Evolutionary conservation across 2,113 vertebrate genomes (phyloP), one percentile per base, ranked within the genome.

Genomic region (Echinops telfairi): DNA sequence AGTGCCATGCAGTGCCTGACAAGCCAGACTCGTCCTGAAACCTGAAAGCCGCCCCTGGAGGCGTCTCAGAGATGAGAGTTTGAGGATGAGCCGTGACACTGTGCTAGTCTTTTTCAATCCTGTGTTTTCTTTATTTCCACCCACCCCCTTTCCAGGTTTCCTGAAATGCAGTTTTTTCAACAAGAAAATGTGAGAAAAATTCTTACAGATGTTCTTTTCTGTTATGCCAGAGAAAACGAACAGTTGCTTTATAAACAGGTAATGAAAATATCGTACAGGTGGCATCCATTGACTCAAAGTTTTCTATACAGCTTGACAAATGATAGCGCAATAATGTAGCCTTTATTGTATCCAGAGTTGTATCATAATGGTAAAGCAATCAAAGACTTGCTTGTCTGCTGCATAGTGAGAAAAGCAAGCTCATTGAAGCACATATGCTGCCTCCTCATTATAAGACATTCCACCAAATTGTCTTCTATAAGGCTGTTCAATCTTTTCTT

Each of bases 161-260:
- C 99, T 91, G 99, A 99, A 98, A 99, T 99, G 97, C 98, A 98
- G 88, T 99, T 99, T 98, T 99, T 99, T 97, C 99, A 99, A 96
- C 98, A 99, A 95, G 99, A 99, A 86, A 99, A 98, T 77, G 99
- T 99, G 95, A 98, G 99, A 97, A 99, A 99, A 89, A 99, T 99
- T 98, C 98, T 99, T 98, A 99, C 99, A 82, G 99, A 99, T 98
- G 99, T 99, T 98, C 99, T 99, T 82, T 99, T 99, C 98, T 99
- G 99, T 97, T 99, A 99, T 0, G 99, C 99, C 97, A 98, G 99
- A 98, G 99, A 99, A 98, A 99, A 99, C 40, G 99, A 99, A 95
- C 99, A 99, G 98, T 98, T 99, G 95, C 99, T 99, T 96, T 99
- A 99, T 98, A 99, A 99, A 98, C 99, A 99, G 99, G 99, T 99